Evolutionary conservation across 2,113 vertebrate genomes (phyloP), one percentile per base, ranked within the genome.

Genomic region (Tetraodon nigroviridis): DNA sequence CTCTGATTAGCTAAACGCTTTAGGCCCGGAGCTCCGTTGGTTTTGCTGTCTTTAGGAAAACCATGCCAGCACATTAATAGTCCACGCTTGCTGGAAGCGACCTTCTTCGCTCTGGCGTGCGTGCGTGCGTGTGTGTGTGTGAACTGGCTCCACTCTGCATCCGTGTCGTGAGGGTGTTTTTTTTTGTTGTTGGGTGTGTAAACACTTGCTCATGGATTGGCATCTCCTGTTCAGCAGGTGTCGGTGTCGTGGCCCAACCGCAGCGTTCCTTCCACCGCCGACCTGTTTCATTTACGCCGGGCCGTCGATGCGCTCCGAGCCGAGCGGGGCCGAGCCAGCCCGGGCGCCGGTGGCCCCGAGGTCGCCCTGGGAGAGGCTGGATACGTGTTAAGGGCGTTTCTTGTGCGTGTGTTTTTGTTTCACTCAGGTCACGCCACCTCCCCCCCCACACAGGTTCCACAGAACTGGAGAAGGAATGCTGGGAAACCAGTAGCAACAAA

Each of bases 401-500:
- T 53, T 59, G 17, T 61, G 15, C 58, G 21, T 21, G 41, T 54
- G 47, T 44, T 61, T 7, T 55, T 19, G 46, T 48, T 48, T 45
- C 41, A 3, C 58, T 45, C n/a, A 41, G 46, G 69, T 49, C 64
- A 16, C n/a, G 0, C 64, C 68, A 45, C 69, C 22, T 49, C 71
- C 46, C 55, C 61, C 0, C 6, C 27, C 0, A 20, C 13, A 6
- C 29, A 21, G 19, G 7, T 42, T 62, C 37, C 49, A 55, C 42
- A 14, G 47, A 62, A 17, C 21, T 55, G 47, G 49, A 14, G 6
- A 10, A 5, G 63, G 71, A 83, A 80, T 82, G 81, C 51, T 47
- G 72, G 54, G 57, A 51, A 76, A 74, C 79, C 67, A 68, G 79
- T 19, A 48, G 51, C 32, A 37, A 37, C 32, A 37, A 37, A 37